A percentile compares a stretch with the other conserved stretches of the same genome.
Conservation (phyloP, 2,888 invertebrate species). For the Dioctria rufipes region DNA sequence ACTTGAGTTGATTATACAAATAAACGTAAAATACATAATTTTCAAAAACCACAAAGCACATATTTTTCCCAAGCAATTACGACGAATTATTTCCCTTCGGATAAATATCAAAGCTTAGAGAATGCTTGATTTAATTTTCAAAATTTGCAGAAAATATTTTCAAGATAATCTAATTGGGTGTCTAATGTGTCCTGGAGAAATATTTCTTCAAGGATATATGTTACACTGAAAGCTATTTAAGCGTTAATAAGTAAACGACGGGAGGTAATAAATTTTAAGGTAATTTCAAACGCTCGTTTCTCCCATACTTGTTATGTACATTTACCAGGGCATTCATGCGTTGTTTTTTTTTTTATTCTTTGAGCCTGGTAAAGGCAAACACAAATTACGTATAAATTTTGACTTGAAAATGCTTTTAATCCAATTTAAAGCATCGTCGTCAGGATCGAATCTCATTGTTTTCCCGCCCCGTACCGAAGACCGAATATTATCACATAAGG, state of each 20-base stretch:
- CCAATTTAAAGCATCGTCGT: constrained; percentile 8
- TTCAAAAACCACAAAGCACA: too few species aligned
- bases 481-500: neutral
- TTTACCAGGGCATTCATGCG: neutral
- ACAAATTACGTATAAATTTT: constrained; percentile 21
- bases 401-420: constrained; percentile 27
- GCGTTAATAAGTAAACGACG: neutral
- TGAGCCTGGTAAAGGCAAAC: neutral
- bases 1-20: too few species aligned
- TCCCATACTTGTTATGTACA: too few species aligned
- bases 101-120: too few species aligned
- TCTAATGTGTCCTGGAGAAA: neutral
- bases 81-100: too few species aligned
- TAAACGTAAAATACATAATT: too few species aligned
- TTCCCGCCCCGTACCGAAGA: neutral
- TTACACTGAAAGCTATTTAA: neutral
- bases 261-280: neutral
- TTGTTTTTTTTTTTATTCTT: neutral
- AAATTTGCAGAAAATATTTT: neutral
- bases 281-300: neutral
- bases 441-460: constrained; percentile 10
- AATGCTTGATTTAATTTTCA: neutral
- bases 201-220: neutral
- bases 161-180: neutral
- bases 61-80: too few species aligned